Conservation (phyloP, 2,888 invertebrate species). For the Nemoura dubitans region DNA sequence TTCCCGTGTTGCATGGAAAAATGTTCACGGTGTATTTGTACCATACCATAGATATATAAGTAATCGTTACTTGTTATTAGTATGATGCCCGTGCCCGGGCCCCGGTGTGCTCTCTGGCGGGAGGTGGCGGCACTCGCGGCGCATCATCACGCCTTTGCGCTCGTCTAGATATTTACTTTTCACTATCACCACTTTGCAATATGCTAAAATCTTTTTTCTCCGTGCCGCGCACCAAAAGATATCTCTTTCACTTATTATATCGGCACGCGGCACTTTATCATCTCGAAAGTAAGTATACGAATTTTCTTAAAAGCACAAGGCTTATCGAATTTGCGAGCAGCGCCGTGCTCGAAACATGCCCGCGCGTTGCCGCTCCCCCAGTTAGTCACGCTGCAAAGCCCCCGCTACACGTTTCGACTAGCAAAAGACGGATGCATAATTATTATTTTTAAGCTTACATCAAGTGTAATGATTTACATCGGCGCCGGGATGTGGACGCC, state of each 20-base stretch:
- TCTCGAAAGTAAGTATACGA: neutral
- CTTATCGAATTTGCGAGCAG: neutral
- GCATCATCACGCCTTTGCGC: too few species aligned
- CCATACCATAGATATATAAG: too few species aligned
- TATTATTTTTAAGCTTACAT: slow-evolving; percentile 25
- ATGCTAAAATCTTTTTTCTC: neutral
- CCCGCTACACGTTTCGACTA: neutral
- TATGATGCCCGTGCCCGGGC: too few species aligned
- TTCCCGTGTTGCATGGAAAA: too few species aligned
- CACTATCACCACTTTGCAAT: neutral
- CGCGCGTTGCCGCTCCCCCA: too few species aligned
- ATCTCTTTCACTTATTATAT: neutral
- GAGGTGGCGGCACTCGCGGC: too few species aligned
- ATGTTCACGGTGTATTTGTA: too few species aligned
- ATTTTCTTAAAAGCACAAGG: neutral
- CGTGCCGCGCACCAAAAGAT: neutral
- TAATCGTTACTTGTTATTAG: too few species aligned
- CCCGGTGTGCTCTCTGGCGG: too few species aligned
- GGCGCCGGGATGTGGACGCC: too few species aligned
- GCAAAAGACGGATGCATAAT: neutral
- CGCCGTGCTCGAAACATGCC: neutral
- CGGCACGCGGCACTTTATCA: neutral
- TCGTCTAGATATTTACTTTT: too few species aligned
- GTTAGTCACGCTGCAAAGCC: neutral
- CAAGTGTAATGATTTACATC: slow-evolving; percentile 19